Evolutionary conservation across 2,797 vertebrate species (phyloP).

Genomic region (Melanotaenia maccullochi): DNA sequence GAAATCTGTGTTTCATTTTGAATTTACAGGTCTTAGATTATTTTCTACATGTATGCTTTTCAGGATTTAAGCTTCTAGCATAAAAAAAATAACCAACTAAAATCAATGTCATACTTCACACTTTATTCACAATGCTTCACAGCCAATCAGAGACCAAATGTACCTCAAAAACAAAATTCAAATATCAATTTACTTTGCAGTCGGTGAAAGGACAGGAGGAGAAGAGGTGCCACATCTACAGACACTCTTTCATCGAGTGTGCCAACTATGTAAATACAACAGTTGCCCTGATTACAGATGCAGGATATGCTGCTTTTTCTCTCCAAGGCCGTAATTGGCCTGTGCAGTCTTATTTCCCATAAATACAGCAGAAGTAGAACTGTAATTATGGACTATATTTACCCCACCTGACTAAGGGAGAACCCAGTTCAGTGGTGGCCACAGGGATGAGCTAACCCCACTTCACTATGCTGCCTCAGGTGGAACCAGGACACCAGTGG

Average conservation of each 20-base stretch:
- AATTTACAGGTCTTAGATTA: background rate
- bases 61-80: background rate
- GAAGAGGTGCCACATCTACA: constrained; percentile 49
- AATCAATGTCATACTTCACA: background rate
- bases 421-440: constrained; percentile 47
- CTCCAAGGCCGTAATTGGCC: constrained; percentile 79
- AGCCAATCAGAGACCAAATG: background rate
- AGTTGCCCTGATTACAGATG: constrained; percentile 75
- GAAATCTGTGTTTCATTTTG: background rate
- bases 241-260: constrained; percentile 25
- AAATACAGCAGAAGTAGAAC: constrained; percentile 72
- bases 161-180: background rate
- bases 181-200: constrained; percentile 36
- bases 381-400: constrained; percentile 79
- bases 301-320: constrained; percentile 59
- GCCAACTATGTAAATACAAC: constrained; percentile 64
- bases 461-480: constrained; percentile 24
- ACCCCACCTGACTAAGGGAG: constrained; percentile 74
- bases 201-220: constrained; percentile 12
- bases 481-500: constrained; percentile 47
- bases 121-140: background rate
- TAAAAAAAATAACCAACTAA: background rate
- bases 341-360: constrained; percentile 72
- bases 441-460: constrained; percentile 64
- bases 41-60: background rate